A percentile compares a stretch with the other conserved stretches of the same genome.
These are phyloP conservation scores for Otus sunia DNA, from an alignment of 2,113 vertebrate species.

Conservation along the genomic window DNA sequence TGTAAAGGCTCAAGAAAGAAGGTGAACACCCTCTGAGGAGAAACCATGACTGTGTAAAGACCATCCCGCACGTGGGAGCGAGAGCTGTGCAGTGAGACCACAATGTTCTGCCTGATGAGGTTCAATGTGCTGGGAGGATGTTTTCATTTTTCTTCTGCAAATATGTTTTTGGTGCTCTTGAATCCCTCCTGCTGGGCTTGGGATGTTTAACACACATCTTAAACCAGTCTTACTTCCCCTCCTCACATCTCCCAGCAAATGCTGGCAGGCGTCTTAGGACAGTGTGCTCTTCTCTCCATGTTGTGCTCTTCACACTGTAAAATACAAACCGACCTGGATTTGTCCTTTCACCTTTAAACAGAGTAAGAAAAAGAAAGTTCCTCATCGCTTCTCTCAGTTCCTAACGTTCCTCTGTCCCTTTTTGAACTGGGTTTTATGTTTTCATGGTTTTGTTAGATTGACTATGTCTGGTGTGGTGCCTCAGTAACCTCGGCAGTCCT, in stretches of 20 bases:
- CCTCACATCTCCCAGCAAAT: not conserved
- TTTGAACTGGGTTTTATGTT: not conserved
- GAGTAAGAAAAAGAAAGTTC: not conserved
- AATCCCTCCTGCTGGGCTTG: not conserved
- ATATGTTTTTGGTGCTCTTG: not conserved
- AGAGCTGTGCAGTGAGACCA: not conserved
- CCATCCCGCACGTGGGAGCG: not conserved
- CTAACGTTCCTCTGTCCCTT: not conserved
- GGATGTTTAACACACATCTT: not conserved
- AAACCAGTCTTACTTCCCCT: not conserved
- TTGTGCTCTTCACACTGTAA: not conserved
- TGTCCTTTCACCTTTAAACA: not conserved
- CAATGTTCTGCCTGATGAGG: not conserved
- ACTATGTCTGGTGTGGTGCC: not conserved
- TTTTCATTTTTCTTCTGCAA: conserved; percentile 41
- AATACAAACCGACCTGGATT: not conserved
- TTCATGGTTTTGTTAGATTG: not conserved
- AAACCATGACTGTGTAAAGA: not conserved
- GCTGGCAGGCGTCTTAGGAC: not conserved
- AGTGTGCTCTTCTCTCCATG: not conserved
- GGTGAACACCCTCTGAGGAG: not conserved
- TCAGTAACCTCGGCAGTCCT: not conserved
- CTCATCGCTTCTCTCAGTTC: not conserved
- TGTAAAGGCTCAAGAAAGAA: not conserved
- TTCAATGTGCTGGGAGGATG: not conserved